These are phyloP conservation scores for Drosophila phalerata DNA, from an alignment of 2,888 invertebrate species.

Conservation along the genomic window DNA sequence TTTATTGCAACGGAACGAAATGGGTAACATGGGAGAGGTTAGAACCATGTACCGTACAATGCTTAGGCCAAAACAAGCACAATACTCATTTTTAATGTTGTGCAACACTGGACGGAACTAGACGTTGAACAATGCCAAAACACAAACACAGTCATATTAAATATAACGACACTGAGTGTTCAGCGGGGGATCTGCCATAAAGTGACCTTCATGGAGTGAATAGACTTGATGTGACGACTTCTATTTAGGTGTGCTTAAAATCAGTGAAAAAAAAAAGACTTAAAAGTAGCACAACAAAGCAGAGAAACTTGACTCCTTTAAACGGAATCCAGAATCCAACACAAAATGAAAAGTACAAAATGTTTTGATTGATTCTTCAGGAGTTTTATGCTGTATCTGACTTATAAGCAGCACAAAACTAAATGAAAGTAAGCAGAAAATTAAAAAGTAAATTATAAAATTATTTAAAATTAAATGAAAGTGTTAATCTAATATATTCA, in stretches of 20 bases:
- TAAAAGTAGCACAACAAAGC: background rate
- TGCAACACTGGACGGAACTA: slow-evolving; percentile 8
- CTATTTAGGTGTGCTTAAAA: background rate
- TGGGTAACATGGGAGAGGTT: slow-evolving; percentile 37
- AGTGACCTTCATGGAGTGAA: slow-evolving; percentile 4
- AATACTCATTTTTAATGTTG: slow-evolving; percentile 4
- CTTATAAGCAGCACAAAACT: no score
- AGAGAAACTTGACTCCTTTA: background rate
- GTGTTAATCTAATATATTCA: no score
- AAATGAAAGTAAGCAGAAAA: no score
- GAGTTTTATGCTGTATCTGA: background rate
- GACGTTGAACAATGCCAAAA: background rate
- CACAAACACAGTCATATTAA: slow-evolving; percentile 18
- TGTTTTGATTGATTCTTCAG: background rate
- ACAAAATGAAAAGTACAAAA: no score
- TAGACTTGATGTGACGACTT: slow-evolving; percentile 1
- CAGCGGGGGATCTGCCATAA: slow-evolving; percentile 12
- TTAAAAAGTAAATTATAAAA: no score
- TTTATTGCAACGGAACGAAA: slow-evolving; percentile 54
- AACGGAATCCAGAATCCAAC: no score
- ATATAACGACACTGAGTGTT: slow-evolving; percentile 16
- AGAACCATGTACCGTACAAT: background rate
- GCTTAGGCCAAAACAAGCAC: slow-evolving; percentile 10
- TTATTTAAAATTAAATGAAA: no score
- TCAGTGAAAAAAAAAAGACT: background rate